Conservation (phyloP, 2,797 vertebrate species). For the Sitta carolinensis region DNA sequence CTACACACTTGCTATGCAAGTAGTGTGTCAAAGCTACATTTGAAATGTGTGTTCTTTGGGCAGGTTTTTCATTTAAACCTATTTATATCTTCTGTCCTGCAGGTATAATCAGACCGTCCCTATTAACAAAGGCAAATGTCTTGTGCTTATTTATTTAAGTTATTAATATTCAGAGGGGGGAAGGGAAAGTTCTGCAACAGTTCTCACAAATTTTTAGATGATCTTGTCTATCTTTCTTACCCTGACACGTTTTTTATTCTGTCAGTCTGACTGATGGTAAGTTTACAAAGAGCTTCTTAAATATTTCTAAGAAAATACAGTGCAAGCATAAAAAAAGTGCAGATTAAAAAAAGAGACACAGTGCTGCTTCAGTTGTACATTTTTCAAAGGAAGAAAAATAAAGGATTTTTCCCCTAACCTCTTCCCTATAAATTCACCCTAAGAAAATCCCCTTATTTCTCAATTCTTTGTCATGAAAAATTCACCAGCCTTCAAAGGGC, state of each 20-base stretch:
- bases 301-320: neutral
- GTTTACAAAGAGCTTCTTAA: neutral
- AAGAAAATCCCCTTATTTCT: neutral
- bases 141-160: neutral
- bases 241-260: neutral
- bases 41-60: neutral
- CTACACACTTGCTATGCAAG: neutral
- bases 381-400: neutral
- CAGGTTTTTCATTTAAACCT: neutral
- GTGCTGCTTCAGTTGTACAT: neutral
- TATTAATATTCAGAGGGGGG: neutral
- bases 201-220: neutral
- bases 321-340: neutral
- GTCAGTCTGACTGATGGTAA: neutral
- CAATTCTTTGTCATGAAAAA: neutral
- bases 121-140: neutral
- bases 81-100: neutral
- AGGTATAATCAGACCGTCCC: neutral
- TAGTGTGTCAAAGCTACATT: neutral
- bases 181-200: neutral
- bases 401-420: rapidly evolving
- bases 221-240: neutral
- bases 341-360: neutral
- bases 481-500: neutral
- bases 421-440: neutral